A percentile compares a stretch with the other conserved stretches of the same genome.
Conservation (phyloP, 2,888 invertebrate species). For the Halocaridina rubra region DNA sequence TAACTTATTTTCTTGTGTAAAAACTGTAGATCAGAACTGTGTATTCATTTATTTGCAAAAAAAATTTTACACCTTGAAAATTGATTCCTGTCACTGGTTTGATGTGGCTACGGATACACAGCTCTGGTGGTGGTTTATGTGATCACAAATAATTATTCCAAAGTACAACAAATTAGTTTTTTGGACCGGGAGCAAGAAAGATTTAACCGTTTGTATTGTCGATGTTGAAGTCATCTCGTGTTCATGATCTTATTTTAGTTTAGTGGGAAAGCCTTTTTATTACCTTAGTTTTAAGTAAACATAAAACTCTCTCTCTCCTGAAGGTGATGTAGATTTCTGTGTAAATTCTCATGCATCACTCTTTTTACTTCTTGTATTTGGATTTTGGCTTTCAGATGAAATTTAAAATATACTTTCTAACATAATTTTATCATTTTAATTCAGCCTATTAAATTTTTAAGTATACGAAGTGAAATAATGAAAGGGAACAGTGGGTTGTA, state of each 20-base stretch:
- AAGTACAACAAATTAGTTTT: conserved; percentile 58
- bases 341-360: conserved; percentile 17
- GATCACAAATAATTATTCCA: conserved; percentile 61
- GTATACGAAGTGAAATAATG: no score
- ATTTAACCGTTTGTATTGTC: conserved; percentile 47
- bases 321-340: conserved; percentile 28
- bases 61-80: no score
- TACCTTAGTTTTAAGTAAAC: conserved; percentile 56
- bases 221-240: conserved; percentile 46
- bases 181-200: conserved; percentile 56
- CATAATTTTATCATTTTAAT: no score
- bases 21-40: conserved; percentile 51
- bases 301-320: conserved; percentile 46
- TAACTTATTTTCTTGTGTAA: conserved; percentile 55
- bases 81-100: no score
- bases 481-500: no score
- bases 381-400: conserved; percentile 42
- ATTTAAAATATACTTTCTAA: conserved; percentile 44
- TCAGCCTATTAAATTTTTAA: no score
- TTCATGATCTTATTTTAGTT: conserved; percentile 60
- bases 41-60: conserved; percentile 44
- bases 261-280: conserved; percentile 59
- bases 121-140: conserved; percentile 54
- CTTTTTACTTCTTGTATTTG: conserved; percentile 34
- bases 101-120: conserved; percentile 36